phyloP scores from a whole-genome alignment of 1,140 invertebrate genomes.

The Triops cancriformis region DNA sequence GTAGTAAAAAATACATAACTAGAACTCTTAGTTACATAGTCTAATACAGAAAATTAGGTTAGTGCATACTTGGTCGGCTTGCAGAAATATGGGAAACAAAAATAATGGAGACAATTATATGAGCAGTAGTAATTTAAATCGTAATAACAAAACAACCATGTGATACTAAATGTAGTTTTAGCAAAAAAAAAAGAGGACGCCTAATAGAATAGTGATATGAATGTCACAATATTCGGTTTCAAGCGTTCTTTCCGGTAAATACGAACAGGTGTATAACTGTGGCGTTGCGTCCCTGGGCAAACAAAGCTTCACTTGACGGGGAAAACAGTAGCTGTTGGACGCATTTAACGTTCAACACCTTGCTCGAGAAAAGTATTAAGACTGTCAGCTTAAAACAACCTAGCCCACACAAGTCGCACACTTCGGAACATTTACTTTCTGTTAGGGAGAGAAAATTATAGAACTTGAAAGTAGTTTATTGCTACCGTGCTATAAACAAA shows the following conservation, averaged over 20 bases:
- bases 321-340: not conserved
- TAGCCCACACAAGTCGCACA: not conserved
- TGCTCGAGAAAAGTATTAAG: not conserved
- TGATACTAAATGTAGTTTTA: no score
- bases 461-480: not conserved
- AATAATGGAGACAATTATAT: no score
- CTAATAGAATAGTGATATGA: no score
- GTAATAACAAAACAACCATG: no score
- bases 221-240: not conserved
- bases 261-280: slow-evolving; percentile 8
- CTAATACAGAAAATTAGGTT: no score
- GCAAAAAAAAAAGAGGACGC: no score
- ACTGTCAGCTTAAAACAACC: not conserved
- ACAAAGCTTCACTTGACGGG: not conserved
- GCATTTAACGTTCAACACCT: not conserved
- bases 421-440: not conserved
- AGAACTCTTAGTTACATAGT: no score
- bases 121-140: no score
- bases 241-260: not conserved
- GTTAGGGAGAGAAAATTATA: not conserved
- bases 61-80: no score
- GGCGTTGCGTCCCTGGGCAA: not conserved
- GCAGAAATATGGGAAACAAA: no score
- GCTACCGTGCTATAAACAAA: not conserved
- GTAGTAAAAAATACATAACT: no score